Base-by-base conservation (phyloP, 2,888 invertebrate species). In the Strigamia maritima region DNA sequence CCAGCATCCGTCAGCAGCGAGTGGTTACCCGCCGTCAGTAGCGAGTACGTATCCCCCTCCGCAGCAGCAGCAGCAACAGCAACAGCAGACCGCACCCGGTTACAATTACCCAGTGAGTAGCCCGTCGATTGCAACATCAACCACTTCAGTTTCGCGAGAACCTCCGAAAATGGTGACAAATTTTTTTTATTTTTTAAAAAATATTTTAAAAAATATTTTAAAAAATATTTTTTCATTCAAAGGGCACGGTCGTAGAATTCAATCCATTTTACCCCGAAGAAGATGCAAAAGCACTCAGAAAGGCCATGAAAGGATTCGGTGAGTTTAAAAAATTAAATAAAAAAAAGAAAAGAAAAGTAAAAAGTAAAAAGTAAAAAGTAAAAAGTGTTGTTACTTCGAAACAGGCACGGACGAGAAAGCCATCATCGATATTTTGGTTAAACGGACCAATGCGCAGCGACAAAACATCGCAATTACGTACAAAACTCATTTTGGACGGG, bases 231-330 rank as follows among this genome's bases (percentile, higher is more conserved):
- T 3, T n/a, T 12, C 10, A n/a, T 35, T 40, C 2, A 19, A n/a
- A 76, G 44, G 76, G 76, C 79, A 94, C 94, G 4, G 90, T 94
- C 38, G 88, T 90, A 49, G 91, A 94, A 12, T 91, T 89, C n/a
- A 89, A 91, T 82, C 91, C 91, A 0, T 94, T 94, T 87, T 91
- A 94, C 84, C 90, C 94, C 4, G 90, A 92, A 38, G 89, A 89
- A 12, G 95, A 95, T 89, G 94, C 94, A 0, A 92, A 92, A 82
- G 87, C 90, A 1, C 88, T 95, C 28, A 89, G 94, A n/a, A 93
- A 92, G 83, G 95, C 95, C 0, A 95, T 95, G 95, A 95, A 94
- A 87, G 95, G 95, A 77, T 91, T 93, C 83, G 94, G 96, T 54
- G 96, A 96, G 19, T 16, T 4, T 54, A 10, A 54, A 54, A 54